A percentile compares a stretch with the other conserved stretches of the same genome.
Conservation (phyloP, 1,140 invertebrate species). For the Aphis craccivora region DNA sequence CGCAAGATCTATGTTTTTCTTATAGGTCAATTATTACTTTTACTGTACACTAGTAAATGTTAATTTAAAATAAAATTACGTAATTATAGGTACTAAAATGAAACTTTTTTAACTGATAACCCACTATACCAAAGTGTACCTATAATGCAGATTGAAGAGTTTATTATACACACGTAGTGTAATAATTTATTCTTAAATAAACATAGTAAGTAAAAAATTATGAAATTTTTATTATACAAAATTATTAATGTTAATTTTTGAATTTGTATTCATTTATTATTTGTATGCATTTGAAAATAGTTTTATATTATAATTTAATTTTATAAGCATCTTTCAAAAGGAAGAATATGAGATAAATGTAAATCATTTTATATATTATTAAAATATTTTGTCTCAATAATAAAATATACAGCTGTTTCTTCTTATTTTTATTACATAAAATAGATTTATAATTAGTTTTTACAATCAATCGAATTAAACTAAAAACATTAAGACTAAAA, state of each 20-base stretch:
- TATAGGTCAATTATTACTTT: conserved; percentile 22
- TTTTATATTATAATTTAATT: neutral
- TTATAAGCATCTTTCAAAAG: neutral
- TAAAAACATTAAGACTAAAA: neutral
- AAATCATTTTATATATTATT: neutral
- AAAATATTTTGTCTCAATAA: neutral
- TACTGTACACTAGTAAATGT: neutral
- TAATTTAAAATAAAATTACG: conserved; percentile 16
- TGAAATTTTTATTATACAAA: neutral
- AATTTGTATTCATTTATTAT: neutral
- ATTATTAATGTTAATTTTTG: neutral
- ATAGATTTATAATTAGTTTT: neutral
- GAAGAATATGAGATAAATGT: neutral
- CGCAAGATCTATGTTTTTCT: neutral
- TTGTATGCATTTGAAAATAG: neutral
- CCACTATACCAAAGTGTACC: neutral
- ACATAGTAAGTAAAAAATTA: neutral
- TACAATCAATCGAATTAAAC: neutral
- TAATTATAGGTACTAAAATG: neutral
- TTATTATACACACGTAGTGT: neutral
- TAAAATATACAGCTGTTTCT: neutral
- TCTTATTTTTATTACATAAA: neutral
- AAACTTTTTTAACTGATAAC: neutral
- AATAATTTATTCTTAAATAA: neutral
- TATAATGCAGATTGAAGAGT: neutral